A percentile compares a stretch with the other conserved stretches of the same genome.
These are phyloP conservation scores for Schizopygopsis malacanthus DNA, from an alignment of 2,797 vertebrate genomes.

Conservation along the genomic window DNA sequence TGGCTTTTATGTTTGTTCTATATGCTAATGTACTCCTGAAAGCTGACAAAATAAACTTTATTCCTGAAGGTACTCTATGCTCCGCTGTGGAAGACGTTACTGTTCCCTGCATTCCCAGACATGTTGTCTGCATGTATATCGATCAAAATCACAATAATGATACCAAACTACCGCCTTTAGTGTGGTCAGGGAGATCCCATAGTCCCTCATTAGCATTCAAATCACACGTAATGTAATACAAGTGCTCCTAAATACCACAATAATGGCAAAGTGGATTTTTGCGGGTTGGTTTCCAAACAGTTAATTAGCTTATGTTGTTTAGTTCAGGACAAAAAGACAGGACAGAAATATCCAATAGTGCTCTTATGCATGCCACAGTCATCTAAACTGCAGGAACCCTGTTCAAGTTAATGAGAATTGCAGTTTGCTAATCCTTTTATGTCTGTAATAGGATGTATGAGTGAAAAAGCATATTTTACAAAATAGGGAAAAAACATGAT, in stretches of 20 bases:
- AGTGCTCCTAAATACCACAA: neutral
- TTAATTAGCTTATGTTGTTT: slow-evolving; percentile 12
- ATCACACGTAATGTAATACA: neutral
- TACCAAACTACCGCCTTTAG: neutral
- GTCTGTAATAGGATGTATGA: neutral
- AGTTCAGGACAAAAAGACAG: neutral
- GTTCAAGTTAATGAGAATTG: neutral
- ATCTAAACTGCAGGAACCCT: neutral
- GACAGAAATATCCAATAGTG: neutral
- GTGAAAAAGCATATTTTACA: neutral
- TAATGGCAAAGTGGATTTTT: slow-evolving; percentile 15
- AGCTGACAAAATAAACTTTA: neutral
- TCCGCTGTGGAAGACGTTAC: neutral
- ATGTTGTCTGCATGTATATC: neutral
- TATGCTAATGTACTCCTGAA: neutral
- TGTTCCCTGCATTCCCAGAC: slow-evolving; percentile 15
- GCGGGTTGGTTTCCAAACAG: neutral
- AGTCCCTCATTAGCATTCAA: slow-evolving; percentile 17
- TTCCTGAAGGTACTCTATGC: neutral
- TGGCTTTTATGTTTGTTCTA: neutral
- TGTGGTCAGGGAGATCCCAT: neutral
- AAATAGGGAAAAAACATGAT: neutral
- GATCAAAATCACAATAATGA: slow-evolving; percentile 8
- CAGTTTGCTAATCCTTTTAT: neutral
- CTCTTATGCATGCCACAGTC: neutral